Conservation (phyloP, 1,140 invertebrate genomes). For the Drosophila ohnishii region DNA sequence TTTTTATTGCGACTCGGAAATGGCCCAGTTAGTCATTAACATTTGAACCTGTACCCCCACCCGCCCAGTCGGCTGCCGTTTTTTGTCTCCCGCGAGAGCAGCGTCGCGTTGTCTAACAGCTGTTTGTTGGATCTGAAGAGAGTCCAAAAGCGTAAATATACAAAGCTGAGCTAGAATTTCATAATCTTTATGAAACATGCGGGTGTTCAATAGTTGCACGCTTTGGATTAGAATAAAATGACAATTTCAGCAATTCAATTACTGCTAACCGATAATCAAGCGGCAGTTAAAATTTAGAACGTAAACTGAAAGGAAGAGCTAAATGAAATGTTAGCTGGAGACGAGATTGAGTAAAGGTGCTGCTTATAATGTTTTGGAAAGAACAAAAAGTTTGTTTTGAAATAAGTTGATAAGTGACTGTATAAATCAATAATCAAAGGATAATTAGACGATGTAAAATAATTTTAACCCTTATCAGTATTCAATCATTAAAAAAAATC, state of each 20-base stretch:
- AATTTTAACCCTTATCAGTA: too few species aligned
- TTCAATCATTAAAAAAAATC: too few species aligned
- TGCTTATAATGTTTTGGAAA: neutral
- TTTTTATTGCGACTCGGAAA: constrained; percentile 75
- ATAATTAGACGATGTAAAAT: too few species aligned
- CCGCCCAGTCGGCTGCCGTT: constrained; percentile 1
- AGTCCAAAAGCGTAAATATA: constrained; percentile 12
- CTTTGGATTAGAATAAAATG: neutral
- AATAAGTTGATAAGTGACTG: too few species aligned
- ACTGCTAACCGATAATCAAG: neutral
- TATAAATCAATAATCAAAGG: too few species aligned
- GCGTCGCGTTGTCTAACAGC: constrained; percentile 50
- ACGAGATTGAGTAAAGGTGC: too few species aligned
- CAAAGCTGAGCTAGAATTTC: neutral
- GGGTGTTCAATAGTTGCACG: neutral
- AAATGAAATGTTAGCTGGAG: neutral
- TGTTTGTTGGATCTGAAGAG: constrained; percentile 13
- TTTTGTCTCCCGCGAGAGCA: constrained; percentile 5
- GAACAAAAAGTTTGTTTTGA: neutral
- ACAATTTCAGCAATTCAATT: neutral
- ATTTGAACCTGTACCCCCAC: constrained; percentile 52
- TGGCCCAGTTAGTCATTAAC: constrained; percentile 69
- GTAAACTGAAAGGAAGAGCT: neutral
- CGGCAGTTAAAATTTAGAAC: neutral
- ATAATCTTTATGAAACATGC: neutral